Base-by-base conservation (phyloP, 2,113 vertebrate genomes). In the Spizaetus ornatus region DNA sequence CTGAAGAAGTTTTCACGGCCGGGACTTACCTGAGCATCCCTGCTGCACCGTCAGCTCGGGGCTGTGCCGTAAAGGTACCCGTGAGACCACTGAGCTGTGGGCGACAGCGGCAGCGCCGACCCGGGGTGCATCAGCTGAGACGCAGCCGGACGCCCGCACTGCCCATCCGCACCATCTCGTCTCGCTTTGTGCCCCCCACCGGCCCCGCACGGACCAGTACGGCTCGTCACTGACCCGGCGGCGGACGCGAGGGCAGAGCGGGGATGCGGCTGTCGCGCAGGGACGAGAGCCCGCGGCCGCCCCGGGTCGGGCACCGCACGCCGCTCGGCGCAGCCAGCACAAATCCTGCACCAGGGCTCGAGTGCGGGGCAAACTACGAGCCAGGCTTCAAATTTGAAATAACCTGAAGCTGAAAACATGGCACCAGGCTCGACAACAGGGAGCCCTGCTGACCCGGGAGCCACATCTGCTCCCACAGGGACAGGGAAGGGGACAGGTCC, bases 341-440 rank as follows among this genome's bases (percentile, higher is more conserved):
- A 4, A 23, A 48, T 50, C 67, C 52, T 27, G 27, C 50, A 40
- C 22, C 6, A 3, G 61, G 56, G 52, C 38, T n/a, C 0, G 4
- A 62, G n/a, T 0, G 0, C 2, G 5, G 50, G 50, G n/a, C 21
- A 20, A 34, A 38, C 15, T 16, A 13, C 55, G 3, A 2, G 20
- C 42, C 42, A 18, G 42, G 38, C 34, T 71, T n/a, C 50, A n/a
- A 10, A 18, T 4, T 1, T 16, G 36, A 52, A 52, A 50, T 5
- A 55, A 43, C 19, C 29, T 5, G 1, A 22, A 69, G 31, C 53
- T 48, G 62, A 50, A 56, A 38, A 20, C 22, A 11, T 2, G 31
- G 83, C 77, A 21, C 7, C 42, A 22, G 55, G 62, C 29, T 47
- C 20, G 70, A 7, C 32, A 32, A 12, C 2, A 1, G 19, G 50